Evolutionary conservation across 2,888 invertebrate genomes (phyloP).

Genomic region (Tetranychus piercei): DNA sequence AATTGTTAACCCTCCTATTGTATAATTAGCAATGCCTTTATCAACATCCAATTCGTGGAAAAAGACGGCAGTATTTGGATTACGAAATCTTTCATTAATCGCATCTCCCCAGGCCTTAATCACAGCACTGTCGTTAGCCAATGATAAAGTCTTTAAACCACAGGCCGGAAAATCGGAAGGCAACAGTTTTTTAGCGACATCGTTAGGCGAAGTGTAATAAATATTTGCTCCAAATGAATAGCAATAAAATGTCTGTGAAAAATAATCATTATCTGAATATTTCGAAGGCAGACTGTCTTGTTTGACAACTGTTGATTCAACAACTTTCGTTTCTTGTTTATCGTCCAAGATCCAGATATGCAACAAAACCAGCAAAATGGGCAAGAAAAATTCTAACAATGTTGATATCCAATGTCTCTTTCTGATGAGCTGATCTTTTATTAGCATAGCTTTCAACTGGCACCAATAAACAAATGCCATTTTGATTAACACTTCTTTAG

Average conservation of each 20-base stretch:
- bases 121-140: not conserved
- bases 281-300: not conserved
- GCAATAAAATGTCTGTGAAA: too few relatives aligned
- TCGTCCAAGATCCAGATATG: not conserved
- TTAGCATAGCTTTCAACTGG: not conserved
- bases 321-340: not conserved
- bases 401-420: not conserved
- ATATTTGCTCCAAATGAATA: too few relatives aligned
- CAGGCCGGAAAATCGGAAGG: not conserved
- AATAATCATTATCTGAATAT: too few relatives aligned
- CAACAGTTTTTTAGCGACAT: not conserved
- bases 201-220: too few relatives aligned
- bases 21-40: not conserved
- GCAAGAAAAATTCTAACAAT: not conserved
- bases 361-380: not conserved
- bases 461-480: not conserved
- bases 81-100: not conserved
- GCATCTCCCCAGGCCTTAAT: not conserved
- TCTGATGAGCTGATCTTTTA: not conserved
- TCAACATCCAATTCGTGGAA: not conserved
- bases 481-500: too few relatives aligned
- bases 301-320: not conserved
- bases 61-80: not conserved
- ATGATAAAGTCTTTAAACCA: not conserved
- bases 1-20: not conserved